Base-by-base conservation (phyloP, 2,888 invertebrate genomes). In the Julus scandinavius region DNA sequence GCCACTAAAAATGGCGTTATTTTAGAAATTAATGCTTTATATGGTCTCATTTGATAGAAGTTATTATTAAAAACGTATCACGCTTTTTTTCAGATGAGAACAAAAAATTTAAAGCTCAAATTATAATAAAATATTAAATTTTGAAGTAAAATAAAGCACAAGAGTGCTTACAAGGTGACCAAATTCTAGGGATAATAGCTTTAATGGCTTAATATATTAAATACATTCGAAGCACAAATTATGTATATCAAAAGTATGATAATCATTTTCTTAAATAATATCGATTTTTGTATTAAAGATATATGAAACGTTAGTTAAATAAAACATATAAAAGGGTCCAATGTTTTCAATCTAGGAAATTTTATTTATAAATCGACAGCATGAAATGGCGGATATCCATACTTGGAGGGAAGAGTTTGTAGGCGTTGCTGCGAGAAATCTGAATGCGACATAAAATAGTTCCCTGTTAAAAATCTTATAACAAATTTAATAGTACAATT, bases 371-470 rank as follows among this genome's bases (percentile, higher is more conserved):
- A 20, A 11, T 20, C 20, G 72, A 72, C 72, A 72, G 20, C 72
- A 72, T 7, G 0, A 72, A 2, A 72, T 72, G 29, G 29, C 72
- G 72, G 72, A 72, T 29, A 72, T 72, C 72, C 72, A 72, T 20
- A 72, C 20, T 20, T 72, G 72, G 72, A 72, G 72, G 72, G 72
- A 58, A 72, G 20, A 11, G 20, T 72, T 29, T 29, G 9, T 72
- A 29, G 72, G 29, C 63, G 72, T 72, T 72, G 72, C 72, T 72
- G 72, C 29, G 72, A 72, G 29, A 72, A 72, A 72, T 20, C 5
- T 72, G 72, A 72, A 72, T 72, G 72, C 72, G 72, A 20, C 11
- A 29, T 72, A 11, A 72, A 72, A 72, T 72, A 72, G 72, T 72
- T 9, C 72, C 9, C 72, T 11, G 2, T 29, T 11, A 72, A 72